Evolutionary conservation across 2,888 invertebrate species (phyloP).

Genomic region (Dolichomitus sp.): DNA sequence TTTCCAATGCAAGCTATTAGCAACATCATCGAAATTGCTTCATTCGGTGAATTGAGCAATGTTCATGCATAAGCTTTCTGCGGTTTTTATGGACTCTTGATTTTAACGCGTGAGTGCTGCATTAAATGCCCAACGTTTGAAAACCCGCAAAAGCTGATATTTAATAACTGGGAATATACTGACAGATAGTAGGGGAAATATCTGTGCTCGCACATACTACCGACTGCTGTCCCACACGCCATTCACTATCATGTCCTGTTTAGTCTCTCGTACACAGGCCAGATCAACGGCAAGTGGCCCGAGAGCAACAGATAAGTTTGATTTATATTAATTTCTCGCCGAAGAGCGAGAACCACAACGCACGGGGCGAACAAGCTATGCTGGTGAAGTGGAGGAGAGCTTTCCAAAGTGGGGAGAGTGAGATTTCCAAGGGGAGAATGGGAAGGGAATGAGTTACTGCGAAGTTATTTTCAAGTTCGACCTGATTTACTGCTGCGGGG

Average conservation of each 20-base stretch:
- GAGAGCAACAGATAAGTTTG: slow-evolving; percentile 83
- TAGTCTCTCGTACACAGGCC: slow-evolving; percentile 73
- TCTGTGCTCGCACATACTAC: slow-evolving; percentile 63
- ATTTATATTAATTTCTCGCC: slow-evolving; percentile 84
- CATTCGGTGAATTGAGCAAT: not conserved
- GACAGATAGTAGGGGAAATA: slow-evolving; percentile 74
- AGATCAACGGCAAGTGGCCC: slow-evolving; percentile 80
- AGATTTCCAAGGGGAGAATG: slow-evolving; percentile 64
- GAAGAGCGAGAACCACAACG: slow-evolving; percentile 60
- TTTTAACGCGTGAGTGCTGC: not conserved
- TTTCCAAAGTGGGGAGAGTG: slow-evolving; percentile 58
- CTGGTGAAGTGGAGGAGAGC: slow-evolving; percentile 56
- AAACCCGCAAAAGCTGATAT: slow-evolving; percentile 56
- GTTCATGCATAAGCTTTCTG: not conserved
- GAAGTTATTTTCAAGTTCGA: slow-evolving; percentile 81
- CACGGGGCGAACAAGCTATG: slow-evolving; percentile 40
- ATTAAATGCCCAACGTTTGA: slow-evolving; percentile 15
- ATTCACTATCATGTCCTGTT: slow-evolving; percentile 74
- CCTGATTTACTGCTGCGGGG: slow-evolving; percentile 78
- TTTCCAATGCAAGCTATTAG: not conserved
- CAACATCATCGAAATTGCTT: not conserved
- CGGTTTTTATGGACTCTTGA: not conserved
- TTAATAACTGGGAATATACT: slow-evolving; percentile 65
- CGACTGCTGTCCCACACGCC: slow-evolving; percentile 29
- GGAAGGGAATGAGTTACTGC: slow-evolving; percentile 76